phyloP scores from a whole-genome alignment of 2,113 vertebrate species.

The Cyanoderma ruficeps region DNA sequence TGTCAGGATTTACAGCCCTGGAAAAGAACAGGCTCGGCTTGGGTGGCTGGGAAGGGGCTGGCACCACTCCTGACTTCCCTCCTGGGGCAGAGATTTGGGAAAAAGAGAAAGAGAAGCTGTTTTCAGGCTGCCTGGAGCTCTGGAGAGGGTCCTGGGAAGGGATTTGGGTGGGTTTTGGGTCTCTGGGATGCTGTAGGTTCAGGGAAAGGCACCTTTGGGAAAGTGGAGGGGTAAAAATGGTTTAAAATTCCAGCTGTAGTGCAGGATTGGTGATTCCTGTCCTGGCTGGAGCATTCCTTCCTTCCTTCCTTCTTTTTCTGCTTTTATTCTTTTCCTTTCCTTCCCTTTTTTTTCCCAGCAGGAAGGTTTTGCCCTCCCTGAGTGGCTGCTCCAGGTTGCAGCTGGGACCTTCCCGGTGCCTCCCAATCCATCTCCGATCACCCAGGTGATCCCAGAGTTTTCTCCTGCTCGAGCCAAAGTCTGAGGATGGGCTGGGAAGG shows the following conservation, averaged over 20 bases:
- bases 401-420: not conserved
- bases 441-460: not conserved
- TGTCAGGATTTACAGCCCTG: constrained; percentile 19
- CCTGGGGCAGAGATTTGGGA: not conserved
- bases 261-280: not conserved
- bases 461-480: not conserved
- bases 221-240: not conserved
- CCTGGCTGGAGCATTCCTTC: not conserved
- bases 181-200: not conserved
- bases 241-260: not conserved
- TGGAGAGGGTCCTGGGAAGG: no score
- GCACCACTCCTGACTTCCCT: not conserved
- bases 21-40: not conserved
- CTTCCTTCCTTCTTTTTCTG: not conserved
- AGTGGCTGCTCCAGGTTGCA: not conserved
- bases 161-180: not conserved
- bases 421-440: not conserved
- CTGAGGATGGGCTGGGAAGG: not conserved
- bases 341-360: not conserved
- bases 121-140: not conserved
- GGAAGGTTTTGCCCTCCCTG: not conserved
- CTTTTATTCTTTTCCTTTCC: not conserved
- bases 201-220: fast-evolving
- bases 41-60: not conserved
- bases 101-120: not conserved